Evolutionary conservation across 2,797 vertebrate species (phyloP), one percentile per base, ranked within the genome.

Genomic region (Chlorospingus flavigularis): DNA sequence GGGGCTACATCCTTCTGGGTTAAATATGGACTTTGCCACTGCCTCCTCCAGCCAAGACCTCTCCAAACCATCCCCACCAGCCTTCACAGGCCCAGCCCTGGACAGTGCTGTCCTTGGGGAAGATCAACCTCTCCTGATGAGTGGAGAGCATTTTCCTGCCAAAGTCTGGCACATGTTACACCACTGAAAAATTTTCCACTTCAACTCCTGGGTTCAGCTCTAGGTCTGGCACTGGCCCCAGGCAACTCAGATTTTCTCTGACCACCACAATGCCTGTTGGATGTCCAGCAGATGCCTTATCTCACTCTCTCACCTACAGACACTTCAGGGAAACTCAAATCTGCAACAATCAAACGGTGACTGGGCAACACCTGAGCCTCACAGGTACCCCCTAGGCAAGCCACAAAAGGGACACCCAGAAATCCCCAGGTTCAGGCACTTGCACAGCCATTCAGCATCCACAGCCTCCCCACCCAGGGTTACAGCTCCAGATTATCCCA

Each of bases 91-190:
- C 42, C 37, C 3, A 8, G 21, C 9, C 40, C n/a, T 0, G 0
- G 19, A 51, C 2, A 3, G 20, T 26, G 65, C 18, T 24, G 40
- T 76, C 17, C 43, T 55, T 19, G 37, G 37, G 63, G 55, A 90
- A 47, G 23, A 73, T 6, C 4, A 1, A 1, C n/a, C 43, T 73
- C 47, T 82, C 51, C 35, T 20, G 17, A 12, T 3, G 40, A 48
- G 13, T 24, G 58, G 62, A 75, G 19, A 58, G 30, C 39, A 33
- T 16, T 25, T 53, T 63, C 40, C 28, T 91, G 76, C 30, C 61
- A 45, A 67, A 74, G 11, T 11, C 39, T 42, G 25, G 31, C 5
- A 0, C 1, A 0, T 11, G 15, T 26, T 5, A 54, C 20, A 58
- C 21, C 50, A 75, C 7, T 57, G 33, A 51, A 88, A 77, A 61